A percentile compares a stretch with the other conserved stretches of the same genome.
phyloP scores from a whole-genome alignment of 2,113 vertebrate genomes.

The Pleuronectes platessa region DNA sequence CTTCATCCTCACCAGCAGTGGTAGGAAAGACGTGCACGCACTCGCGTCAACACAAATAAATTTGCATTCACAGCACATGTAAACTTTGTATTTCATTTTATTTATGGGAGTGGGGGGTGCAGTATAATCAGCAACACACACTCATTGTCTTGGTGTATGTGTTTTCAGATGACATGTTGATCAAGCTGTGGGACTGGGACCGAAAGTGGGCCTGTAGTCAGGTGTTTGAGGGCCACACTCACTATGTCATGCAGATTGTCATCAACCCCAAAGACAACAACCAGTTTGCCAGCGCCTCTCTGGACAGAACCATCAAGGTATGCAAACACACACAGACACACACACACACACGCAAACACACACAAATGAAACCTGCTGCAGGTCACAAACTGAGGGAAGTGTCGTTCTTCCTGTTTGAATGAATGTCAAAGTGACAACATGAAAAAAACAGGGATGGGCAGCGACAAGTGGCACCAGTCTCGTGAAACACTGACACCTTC shows the following conservation, averaged over 20 bases:
- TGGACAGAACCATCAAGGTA: constrained; percentile 96
- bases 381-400: neutral
- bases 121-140: neutral
- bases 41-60: too few relatives aligned
- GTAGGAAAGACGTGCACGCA: constrained; percentile 72
- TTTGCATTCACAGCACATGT: neutral
- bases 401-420: constrained; percentile 3
- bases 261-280: constrained; percentile 98
- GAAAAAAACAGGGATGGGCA: neutral
- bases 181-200: constrained; percentile 98
- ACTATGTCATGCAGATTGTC: constrained; percentile 97
- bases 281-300: constrained; percentile 95
- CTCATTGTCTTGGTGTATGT: neutral
- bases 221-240: constrained; percentile 95
- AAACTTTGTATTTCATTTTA: neutral
- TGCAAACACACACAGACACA: neutral
- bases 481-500: neutral
- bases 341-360: constrained; percentile 1
- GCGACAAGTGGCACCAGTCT: neutral
- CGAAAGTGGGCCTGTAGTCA: constrained; percentile 95
- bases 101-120: neutral
- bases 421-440: neutral
- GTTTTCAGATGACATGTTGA: constrained; percentile 92
- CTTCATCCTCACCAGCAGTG: constrained; percentile 94
- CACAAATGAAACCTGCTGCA: neutral